Evolutionary conservation across 2,113 vertebrate species (phyloP), one percentile per base, ranked within the genome.

Genomic region (Jaculus jaculus): DNA sequence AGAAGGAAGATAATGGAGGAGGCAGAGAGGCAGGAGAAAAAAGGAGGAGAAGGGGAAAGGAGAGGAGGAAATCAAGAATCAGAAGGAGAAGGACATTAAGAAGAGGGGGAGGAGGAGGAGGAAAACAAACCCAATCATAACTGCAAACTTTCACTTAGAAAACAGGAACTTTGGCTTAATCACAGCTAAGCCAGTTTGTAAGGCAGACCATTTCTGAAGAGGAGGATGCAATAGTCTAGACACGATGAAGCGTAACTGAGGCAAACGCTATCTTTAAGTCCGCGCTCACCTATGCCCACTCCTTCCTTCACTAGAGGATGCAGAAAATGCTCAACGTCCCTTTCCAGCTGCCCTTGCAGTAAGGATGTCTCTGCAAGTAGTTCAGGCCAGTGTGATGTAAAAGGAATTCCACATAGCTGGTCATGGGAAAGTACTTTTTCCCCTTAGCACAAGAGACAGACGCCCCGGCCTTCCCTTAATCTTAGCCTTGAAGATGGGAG

Each of bases 161-260:
- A 90, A 91, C 34, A 74, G 88, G 26, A 68, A 93, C 79, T 68
- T 83, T 30, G 87, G 58, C 24, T 79, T 78, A 34, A 58, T 77
- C 42, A 5, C n/a, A 58, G 10, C 3, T 87, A 77, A 89, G 32
- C 8, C 13, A 84, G 24, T 95, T 91, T 54, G 15, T 78, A 82
- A 30, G 28, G 47, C 7, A 47, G 74, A 95, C 5, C 4, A 7
- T 4, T 75, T 85, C 37, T 92, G 83, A 74, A 72, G n/a, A n/a
- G n/a, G 39, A 91, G 63, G 42, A 63, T 32, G 15, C 18, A 8
- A 9, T 73, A 69, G 39, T 66, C 15, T 90, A 34, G n/a, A 60
- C 13, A 66, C 32, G 60, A 60, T 11, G 54, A 7, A n/a, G n/a
- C 32, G 78, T 60, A 79, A 74, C 30, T 32, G 20, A 83, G 21